Percentiles rank a stretch among this genome's conserved stretches.
Conservation (phyloP, 2,113 vertebrate genomes). For the Siphamia tubifer region DNA sequence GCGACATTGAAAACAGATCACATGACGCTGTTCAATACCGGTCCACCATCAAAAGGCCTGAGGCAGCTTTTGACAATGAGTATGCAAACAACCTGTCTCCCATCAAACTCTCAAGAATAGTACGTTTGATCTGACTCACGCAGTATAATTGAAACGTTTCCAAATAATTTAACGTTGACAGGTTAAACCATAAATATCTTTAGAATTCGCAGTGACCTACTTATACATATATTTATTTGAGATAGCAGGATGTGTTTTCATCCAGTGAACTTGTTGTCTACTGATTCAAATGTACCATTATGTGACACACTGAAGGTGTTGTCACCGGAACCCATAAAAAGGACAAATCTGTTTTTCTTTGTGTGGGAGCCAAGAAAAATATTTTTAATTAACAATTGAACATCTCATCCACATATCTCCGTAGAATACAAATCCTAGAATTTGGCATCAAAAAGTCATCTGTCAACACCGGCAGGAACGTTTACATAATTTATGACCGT, state of each 20-base stretch:
- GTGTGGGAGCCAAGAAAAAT: conserved; percentile 38
- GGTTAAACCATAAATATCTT: not conserved
- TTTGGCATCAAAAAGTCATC: conserved; percentile 51
- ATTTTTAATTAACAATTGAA: not conserved
- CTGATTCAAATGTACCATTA: no score
- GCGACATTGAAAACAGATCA: conserved; percentile 48
- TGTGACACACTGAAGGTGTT: no score
- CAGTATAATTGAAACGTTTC: not conserved
- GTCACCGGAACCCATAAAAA: not conserved
- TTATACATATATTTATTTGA: no score
- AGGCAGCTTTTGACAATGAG: conserved; percentile 21
- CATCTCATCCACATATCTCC: conserved; percentile 41
- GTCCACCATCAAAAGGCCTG: conserved; percentile 42
- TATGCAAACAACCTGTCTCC: conserved; percentile 23
- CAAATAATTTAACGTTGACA: not conserved
- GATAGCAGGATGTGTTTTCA: no score
- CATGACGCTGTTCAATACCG: conserved; percentile 17
- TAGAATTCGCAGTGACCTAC: no score
- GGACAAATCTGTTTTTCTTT: conserved; percentile 5
- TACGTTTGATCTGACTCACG: not conserved
- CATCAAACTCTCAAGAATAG: not conserved
- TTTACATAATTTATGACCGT: conserved; percentile 66
- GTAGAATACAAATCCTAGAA: conserved; percentile 30
- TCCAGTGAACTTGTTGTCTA: no score
- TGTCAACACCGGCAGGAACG: conserved; percentile 58